Conservation (phyloP, 92 coral and sea anemone genomes). For the Diadumene lineata region DNA sequence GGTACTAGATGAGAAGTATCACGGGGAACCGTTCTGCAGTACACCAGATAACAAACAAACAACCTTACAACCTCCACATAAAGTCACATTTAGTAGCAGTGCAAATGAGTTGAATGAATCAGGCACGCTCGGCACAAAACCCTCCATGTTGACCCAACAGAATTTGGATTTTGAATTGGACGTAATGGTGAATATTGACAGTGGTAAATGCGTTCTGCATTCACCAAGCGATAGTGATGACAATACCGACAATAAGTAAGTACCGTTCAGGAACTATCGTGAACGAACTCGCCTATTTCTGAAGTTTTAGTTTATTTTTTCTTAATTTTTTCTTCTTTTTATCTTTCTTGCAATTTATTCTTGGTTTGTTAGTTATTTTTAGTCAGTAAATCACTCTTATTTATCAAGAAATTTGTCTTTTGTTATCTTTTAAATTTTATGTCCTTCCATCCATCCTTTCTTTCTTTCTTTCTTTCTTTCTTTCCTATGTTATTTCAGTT, state of each 20-base stretch:
- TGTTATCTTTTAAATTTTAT: too few relatives aligned
- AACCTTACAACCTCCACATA: constrained; percentile 28
- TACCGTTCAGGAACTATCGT: not conserved
- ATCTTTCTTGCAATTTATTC: not conserved
- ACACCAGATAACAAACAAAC: constrained; percentile 35
- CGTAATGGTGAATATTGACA: constrained; percentile 88
- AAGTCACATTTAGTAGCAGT: constrained; percentile 75
- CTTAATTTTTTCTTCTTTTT: too few relatives aligned
- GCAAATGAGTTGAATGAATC: constrained; percentile 55
- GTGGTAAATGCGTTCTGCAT: constrained; percentile 94
- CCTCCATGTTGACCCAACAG: constrained; percentile 56
- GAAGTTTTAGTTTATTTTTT: too few relatives aligned
- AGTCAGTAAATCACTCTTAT: too few relatives aligned
- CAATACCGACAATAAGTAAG: constrained; percentile 65
- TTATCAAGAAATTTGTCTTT: too few relatives aligned
- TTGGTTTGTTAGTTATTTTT: not conserved
- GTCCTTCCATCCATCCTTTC: too few relatives aligned
- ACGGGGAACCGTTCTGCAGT: constrained; percentile 18
- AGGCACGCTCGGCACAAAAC: constrained; percentile 50
- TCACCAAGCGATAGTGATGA: constrained; percentile 76
- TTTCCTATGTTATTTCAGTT: not conserved
- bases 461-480: not conserved
- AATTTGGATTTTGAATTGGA: constrained; percentile 94
- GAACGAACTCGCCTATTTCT: too few relatives aligned
- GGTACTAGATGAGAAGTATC: not conserved